Percentiles rank a stretch among this genome's conserved stretches.
Evolutionary conservation across 2,888 invertebrate genomes (phyloP).

Genomic region (Melieria picta): DNA sequence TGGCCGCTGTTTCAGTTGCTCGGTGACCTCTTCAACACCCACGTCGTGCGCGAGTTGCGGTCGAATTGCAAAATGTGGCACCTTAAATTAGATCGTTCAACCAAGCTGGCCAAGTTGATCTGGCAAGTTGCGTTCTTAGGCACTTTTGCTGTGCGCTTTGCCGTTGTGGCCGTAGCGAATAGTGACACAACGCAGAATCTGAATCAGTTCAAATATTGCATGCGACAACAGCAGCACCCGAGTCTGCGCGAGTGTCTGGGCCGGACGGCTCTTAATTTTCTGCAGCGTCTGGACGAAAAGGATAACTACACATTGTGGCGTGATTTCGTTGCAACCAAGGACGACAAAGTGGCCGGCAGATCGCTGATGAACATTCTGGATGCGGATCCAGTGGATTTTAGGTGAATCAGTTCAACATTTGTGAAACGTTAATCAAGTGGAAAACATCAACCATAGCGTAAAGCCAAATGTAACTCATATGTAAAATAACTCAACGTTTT

Average conservation of each 20-base stretch:
- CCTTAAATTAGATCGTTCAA: too few relatives aligned
- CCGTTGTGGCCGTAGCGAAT: constrained; percentile 33
- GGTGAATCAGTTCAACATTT: constrained; percentile 62
- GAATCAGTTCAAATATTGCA: constrained; percentile 64
- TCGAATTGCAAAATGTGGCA: neutral
- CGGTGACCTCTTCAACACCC: constrained; percentile 3
- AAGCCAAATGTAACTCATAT: too few relatives aligned
- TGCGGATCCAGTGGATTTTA: constrained; percentile 79
- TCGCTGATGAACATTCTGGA: constrained; percentile 76
- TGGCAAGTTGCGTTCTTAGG: neutral
- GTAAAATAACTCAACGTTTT: neutral
- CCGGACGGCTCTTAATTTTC: constrained; percentile 73
- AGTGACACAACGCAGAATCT: constrained; percentile 35
- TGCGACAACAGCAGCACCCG: constrained; percentile 65
- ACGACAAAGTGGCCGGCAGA: constrained; percentile 72
- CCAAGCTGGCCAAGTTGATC: too few relatives aligned
- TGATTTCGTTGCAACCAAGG: constrained; percentile 73
- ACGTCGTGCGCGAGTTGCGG: constrained; percentile 10
- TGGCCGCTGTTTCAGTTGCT: constrained; percentile 48
- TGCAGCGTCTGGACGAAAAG: constrained; percentile 74
- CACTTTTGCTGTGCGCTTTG: neutral
- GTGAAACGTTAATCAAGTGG: neutral
- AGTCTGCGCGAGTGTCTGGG: constrained; percentile 75
- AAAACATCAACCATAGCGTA: neutral
- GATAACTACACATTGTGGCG: constrained; percentile 75